Evolutionary conservation across 2,797 vertebrate genomes (phyloP), one percentile per base, ranked within the genome.

Genomic region (Gymnoscopelus microlampas): DNA sequence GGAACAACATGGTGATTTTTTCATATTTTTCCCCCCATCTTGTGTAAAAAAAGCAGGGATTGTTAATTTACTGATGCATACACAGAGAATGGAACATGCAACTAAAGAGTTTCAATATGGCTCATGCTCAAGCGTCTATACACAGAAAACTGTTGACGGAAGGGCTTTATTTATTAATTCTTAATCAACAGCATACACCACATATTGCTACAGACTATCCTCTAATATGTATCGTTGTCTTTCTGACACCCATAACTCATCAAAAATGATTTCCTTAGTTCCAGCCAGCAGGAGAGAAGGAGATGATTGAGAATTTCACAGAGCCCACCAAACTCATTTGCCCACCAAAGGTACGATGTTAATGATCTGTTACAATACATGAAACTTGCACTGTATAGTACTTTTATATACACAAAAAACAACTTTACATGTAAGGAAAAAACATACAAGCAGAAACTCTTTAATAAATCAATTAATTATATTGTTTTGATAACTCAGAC

Each of bases 241-340:
- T 14, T 0, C 24, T 57, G 29, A 68, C 3, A 59, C 3, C 56
- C 5, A 7, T 3, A 44, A 39, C 7, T 3, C 8, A 53, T 10
- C 13, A 4, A 5, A 12, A 29, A 2, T 14, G 1, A 61, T 51
- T 60, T 57, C 51, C n/a, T 64, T 62, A 93, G 91, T 89, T 94
- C 63, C 91, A 94, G 73, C 89, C 91, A 7, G 78, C 61, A 26
- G 90, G 82, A 61, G 12, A 51, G 9, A 93, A 93, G 70, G 63
- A 64, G 29, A 59, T 39, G 49, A 67, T 92, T 6, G 3, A 80
- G 5, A 84, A 39, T 4, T 79, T 93, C 19, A 76, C 86, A 8
- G 77, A 90, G 3, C 76, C 88, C 0, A 0, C 90, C 12, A 55
- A 84, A 74, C 89, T 89, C 67, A 83, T 87, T 68, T 93, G 91